Evolutionary conservation across 2,888 invertebrate species (phyloP).

Genomic region (Philereme transversata): DNA sequence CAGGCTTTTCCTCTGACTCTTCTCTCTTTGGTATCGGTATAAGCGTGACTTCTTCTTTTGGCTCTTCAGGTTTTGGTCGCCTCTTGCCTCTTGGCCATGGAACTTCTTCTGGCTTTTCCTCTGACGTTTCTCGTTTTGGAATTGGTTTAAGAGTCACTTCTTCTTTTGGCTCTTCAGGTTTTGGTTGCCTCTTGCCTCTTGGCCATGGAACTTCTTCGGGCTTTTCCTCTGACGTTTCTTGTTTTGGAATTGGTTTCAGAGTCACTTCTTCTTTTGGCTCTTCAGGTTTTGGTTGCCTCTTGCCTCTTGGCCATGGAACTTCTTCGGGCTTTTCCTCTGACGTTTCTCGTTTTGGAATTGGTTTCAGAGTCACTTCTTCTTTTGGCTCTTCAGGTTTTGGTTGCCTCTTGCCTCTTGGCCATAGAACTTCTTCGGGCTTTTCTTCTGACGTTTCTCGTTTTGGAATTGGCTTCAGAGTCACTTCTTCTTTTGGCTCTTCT

Average conservation of each 20-base stretch:
- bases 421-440: constrained; percentile 42
- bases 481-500: constrained; percentile 52
- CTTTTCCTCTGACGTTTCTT: constrained; percentile 30
- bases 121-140: constrained; percentile 5
- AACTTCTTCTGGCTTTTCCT: constrained; percentile 39
- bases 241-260: constrained; percentile 56
- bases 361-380: constrained; percentile 30
- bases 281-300: constrained; percentile 49
- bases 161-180: constrained; percentile 50
- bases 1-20: constrained; percentile 39
- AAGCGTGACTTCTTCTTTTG: constrained; percentile 55
- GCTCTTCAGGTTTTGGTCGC: constrained; percentile 48
- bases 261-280: constrained; percentile 47
- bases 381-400: constrained; percentile 46
- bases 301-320: constrained; percentile 52
- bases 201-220: constrained; percentile 12
- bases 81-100: constrained; percentile 47
- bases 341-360: constrained; percentile 41
- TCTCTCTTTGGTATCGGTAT: constrained; percentile 61
- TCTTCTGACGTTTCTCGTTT: constrained; percentile 45
- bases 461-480: constrained; percentile 42
- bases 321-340: constrained; percentile 56
- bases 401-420: constrained; percentile 19
- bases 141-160: constrained; percentile 13
- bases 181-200: constrained; percentile 20